Base-by-base conservation (phyloP, 37 sponge, comb jelly and placozoan genomes). In the Ianthella basta region DNA sequence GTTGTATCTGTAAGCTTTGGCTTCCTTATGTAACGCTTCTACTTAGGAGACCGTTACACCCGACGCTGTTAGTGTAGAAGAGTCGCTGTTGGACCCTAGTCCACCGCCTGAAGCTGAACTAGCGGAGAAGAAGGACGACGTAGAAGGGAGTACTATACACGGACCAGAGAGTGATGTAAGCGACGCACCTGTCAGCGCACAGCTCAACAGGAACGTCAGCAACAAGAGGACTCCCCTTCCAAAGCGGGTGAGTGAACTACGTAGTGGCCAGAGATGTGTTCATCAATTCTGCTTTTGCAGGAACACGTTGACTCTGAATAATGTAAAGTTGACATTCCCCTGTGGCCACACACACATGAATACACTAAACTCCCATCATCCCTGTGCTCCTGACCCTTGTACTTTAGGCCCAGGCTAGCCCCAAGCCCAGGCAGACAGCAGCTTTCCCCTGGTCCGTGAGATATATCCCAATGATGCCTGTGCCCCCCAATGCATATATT, bases 401-500 rank as follows among this genome's bases (percentile, higher is more conserved):
- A 34, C 70, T 35, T 30, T 6, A 69, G 70, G 34, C 12, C 70
- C 70, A 32, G 34, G 33, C 34, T 30, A 69, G 34, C 70, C 70
- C 70, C 1, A 69, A 69, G 34, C 70, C 34, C 35, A 69, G 34
- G 18, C 29, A 30, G 18, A 13, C 35, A 69, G 35, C 70, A 30
- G 27, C 70, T 33, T 34, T 18, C 27, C 29, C 34, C 35, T 35
- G 34, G 70, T 69, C 70, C 10, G 34, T 69, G 70, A 13, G 70
- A 30, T 69, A 34, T 13, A 35, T 69, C 70, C 70, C 70, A 34
- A 16, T 69, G 29, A 33, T 69, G 4, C 70, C 70, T 30, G 70
- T 69, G 29, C 34, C 70, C 66, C 66, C 14, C 32, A 69, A 69
- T 30, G 70, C 70, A 30, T 69, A 69, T 30, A 34, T 30, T 69